Percentiles rank a stretch among this genome's conserved stretches.
Conservation (phyloP, 2,797 vertebrate genomes). For the Mallotus villosus region DNA sequence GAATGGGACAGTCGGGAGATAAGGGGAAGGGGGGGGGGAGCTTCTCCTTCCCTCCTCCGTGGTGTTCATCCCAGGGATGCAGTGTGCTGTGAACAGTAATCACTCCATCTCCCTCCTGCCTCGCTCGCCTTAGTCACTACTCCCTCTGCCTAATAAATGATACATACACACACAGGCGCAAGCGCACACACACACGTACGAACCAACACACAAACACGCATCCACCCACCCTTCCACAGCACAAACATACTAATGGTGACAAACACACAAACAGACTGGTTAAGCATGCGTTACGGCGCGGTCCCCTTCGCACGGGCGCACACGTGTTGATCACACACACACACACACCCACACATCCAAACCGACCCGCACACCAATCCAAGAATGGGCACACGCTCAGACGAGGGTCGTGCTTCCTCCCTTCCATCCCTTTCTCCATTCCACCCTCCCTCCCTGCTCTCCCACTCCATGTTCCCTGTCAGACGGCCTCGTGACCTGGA, state of each 20-base stretch:
- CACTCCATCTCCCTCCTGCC: constrained; percentile 39
- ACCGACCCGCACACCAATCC: no score
- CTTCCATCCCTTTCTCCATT: no score
- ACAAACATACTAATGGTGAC: background rate
- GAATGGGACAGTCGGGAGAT: background rate
- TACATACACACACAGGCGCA: constrained; percentile 40
- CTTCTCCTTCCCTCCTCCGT: no score
- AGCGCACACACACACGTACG: constrained; percentile 24
- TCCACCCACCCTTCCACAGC: constrained; percentile 12
- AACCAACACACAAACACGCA: constrained; percentile 41
- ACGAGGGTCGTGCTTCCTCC: no score
- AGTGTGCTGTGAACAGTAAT: constrained; percentile 15
- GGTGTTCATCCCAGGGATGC: no score
- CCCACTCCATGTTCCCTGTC: no score
- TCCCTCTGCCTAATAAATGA: constrained; percentile 41
- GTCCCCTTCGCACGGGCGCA: background rate
- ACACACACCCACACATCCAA: no score
- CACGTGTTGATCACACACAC: background rate
- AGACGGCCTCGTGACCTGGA: no score
- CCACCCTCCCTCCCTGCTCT: no score
- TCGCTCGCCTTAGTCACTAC: constrained; percentile 7
- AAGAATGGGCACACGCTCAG: no score
- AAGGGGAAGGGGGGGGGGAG: background rate
- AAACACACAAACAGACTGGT: background rate
- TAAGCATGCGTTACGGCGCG: background rate